These are phyloP conservation scores for Cheilosia vulpina DNA, from an alignment of 2,888 invertebrate species.

Conservation along the genomic window DNA sequence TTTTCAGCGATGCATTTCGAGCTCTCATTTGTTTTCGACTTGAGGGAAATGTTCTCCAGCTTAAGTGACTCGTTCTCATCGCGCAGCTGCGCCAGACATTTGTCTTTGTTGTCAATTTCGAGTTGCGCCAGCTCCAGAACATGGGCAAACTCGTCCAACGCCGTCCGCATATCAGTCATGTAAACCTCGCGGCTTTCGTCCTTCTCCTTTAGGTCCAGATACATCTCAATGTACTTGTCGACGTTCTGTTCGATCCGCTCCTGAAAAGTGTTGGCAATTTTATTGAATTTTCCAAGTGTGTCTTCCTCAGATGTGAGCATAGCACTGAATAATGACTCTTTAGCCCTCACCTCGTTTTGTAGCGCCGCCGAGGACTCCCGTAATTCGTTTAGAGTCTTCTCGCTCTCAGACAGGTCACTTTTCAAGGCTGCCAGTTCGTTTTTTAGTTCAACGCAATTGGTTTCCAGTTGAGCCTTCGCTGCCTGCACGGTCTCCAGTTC, in stretches of 20 bases:
- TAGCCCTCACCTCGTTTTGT: slow-evolving; percentile 82
- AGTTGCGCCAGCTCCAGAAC: slow-evolving; percentile 83
- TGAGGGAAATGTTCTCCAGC: slow-evolving; percentile 82
- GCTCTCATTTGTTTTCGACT: slow-evolving; percentile 80
- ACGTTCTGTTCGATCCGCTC: slow-evolving; percentile 82
- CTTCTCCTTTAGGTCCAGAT: slow-evolving; percentile 82
- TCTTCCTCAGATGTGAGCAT: slow-evolving; percentile 83
- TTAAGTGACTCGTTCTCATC: slow-evolving; percentile 83
- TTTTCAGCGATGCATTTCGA: slow-evolving; percentile 77
- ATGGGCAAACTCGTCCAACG: slow-evolving; percentile 83
- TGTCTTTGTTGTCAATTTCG: slow-evolving; percentile 83
- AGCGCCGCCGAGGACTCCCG: slow-evolving; percentile 81
- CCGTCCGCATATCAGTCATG: slow-evolving; percentile 83
- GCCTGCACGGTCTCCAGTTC: slow-evolving; percentile 81
- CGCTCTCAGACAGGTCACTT: slow-evolving; percentile 79
- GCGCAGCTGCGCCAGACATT: slow-evolving; percentile 79
- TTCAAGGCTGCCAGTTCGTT: slow-evolving; percentile 79
- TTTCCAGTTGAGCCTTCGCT: slow-evolving; percentile 81
- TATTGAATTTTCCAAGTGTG: slow-evolving; percentile 83
- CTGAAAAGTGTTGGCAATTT: slow-evolving; percentile 84
- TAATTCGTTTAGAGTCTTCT: slow-evolving; percentile 78
- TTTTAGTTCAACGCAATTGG: slow-evolving; percentile 79
- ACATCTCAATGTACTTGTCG: slow-evolving; percentile 82
- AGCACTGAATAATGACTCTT: slow-evolving; percentile 82
- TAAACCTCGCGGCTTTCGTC: slow-evolving; percentile 83